These are phyloP conservation scores for Uria lomvia DNA, from an alignment of 2,113 vertebrate species.

Conservation along the genomic window DNA sequence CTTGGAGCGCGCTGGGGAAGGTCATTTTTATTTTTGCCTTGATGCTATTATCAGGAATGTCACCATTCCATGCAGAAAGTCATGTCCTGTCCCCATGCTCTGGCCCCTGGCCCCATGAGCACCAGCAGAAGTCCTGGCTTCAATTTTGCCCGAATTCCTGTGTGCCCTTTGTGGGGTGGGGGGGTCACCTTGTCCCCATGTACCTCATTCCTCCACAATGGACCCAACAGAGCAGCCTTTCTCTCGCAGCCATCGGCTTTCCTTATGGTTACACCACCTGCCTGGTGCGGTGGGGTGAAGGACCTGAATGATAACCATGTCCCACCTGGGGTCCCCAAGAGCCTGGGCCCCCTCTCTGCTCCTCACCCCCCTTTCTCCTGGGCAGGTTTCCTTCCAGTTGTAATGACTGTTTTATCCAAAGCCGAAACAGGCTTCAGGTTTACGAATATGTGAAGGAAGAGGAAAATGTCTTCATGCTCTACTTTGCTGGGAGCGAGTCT, in stretches of 20 bases:
- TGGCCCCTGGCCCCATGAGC: not conserved
- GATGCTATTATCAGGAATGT: not conserved
- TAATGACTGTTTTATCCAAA: not conserved
- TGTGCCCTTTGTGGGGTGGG: not conserved
- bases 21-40: not conserved
- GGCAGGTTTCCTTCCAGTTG: not conserved
- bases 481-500: not conserved
- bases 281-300: not conserved
- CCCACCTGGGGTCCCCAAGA: not conserved
- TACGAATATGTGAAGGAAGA: not conserved
- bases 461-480: not conserved
- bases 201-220: accelerated
- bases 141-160: not conserved
- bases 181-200: accelerated
- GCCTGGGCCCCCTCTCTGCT: not conserved
- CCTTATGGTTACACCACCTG: not conserved
- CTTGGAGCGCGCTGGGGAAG: not conserved
- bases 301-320: not conserved
- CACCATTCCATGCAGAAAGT: not conserved
- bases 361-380: not conserved
- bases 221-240: not conserved
- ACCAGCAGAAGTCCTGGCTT: not conserved
- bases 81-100: accelerated
- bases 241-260: not conserved
- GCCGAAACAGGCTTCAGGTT: not conserved